A percentile compares a stretch with the other conserved stretches of the same genome.
These are phyloP conservation scores for Alces alces DNA, from an alignment of 2,113 vertebrate species.

Conservation along the genomic window DNA sequence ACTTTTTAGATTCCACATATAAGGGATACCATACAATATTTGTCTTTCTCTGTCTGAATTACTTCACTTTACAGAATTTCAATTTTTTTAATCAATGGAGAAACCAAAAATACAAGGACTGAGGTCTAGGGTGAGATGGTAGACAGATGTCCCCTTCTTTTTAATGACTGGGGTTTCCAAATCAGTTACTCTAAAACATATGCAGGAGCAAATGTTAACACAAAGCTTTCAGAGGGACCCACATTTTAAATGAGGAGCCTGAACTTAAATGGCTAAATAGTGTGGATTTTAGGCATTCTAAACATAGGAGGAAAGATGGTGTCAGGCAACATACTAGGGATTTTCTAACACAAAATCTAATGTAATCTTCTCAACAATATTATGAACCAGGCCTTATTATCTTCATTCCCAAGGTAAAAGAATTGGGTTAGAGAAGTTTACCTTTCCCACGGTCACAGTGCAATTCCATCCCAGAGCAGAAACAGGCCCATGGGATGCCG, in stretches of 20 bases:
- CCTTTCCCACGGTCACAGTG: not conserved
- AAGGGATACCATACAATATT: not conserved
- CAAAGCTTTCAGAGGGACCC: not conserved
- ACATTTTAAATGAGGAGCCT: not conserved
- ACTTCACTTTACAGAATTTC: not conserved
- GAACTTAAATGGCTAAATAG: not conserved
- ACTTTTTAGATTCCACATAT: not conserved
- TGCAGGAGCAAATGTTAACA: not conserved
- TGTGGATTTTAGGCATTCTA: not conserved
- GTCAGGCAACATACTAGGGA: rapidly evolving
- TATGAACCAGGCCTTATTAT: not conserved
- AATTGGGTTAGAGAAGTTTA: not conserved
- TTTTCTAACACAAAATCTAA: not conserved
- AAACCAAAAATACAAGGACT: not conserved
- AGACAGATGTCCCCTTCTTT: not conserved
- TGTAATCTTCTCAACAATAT: not conserved
- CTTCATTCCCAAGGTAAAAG: not conserved
- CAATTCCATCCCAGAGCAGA: not conserved
- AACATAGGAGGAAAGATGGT: not conserved
- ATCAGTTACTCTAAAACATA: not conserved
- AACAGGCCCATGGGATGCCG: too few relatives aligned
- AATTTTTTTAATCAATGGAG: not conserved
- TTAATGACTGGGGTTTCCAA: not conserved
- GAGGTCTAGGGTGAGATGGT: not conserved
- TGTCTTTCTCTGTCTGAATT: not conserved